These are phyloP conservation scores for Eurystomus gularis DNA, from an alignment of 2,113 vertebrate species.

Conservation along the genomic window DNA sequence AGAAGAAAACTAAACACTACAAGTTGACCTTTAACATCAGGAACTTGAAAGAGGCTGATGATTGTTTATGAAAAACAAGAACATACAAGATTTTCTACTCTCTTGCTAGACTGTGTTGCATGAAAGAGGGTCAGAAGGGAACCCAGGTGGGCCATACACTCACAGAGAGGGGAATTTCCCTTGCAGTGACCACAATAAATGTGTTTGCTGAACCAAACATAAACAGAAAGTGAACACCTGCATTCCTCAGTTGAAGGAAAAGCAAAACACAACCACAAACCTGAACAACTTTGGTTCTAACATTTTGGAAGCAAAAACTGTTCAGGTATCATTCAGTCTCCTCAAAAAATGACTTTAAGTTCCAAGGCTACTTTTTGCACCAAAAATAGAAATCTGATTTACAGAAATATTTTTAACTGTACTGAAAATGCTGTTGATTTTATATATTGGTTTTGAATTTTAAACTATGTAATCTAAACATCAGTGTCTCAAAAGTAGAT, in stretches of 20 bases:
- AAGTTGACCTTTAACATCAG: neutral
- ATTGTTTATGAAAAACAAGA: neutral
- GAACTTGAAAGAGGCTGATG: neutral
- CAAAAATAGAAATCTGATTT: neutral
- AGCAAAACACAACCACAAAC: neutral
- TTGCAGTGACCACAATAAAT: neutral
- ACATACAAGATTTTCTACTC: neutral
- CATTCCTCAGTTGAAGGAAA: conserved; percentile 5
- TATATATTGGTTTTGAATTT: neutral
- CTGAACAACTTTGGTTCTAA: neutral
- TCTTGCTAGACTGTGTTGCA: fast-evolving
- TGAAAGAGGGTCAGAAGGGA: neutral
- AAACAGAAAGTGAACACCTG: neutral
- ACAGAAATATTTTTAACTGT: neutral
- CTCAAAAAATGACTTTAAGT: neutral
- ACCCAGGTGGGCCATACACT: neutral
- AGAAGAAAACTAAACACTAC: neutral
- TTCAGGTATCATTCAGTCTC: neutral
- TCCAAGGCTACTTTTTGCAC: neutral
- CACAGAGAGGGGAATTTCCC: neutral
- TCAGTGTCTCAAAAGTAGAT: neutral
- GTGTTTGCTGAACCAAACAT: neutral
- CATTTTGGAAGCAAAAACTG: neutral
- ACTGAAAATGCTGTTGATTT: neutral
- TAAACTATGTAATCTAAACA: neutral